Evolutionary conservation across 2,888 invertebrate species (phyloP).

Genomic region (Agrotis segetum): DNA sequence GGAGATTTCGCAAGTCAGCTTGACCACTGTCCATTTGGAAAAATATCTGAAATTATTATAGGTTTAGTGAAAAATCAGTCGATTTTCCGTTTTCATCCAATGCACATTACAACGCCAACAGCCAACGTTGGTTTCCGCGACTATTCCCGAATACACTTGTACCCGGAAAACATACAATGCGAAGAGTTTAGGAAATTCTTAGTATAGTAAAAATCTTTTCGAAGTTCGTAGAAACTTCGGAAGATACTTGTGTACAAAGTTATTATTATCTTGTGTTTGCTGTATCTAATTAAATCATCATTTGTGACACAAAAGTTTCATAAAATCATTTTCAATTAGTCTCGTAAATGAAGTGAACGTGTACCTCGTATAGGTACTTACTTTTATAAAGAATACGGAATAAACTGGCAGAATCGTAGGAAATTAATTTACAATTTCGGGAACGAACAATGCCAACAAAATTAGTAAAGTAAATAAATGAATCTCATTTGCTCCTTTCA

Average conservation of each 20-base stretch:
- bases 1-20: conserved; percentile 71
- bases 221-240: conserved; percentile 12
- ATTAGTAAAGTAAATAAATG: not conserved
- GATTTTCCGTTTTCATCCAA: conserved; percentile 4
- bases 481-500: not conserved
- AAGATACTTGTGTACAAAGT: not conserved
- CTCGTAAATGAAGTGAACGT: not conserved
- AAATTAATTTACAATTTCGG: too few relatives aligned
- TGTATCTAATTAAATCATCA: not conserved
- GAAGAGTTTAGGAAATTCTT: conserved; percentile 3
- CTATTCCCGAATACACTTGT: conserved; percentile 71
- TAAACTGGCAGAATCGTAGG: not conserved
- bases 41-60: conserved; percentile 34
- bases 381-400: not conserved
- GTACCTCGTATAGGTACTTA: not conserved
- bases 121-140: conserved; percentile 67
- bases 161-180: conserved; percentile 68
- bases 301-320: not conserved
- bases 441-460: not conserved
- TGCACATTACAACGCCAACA: conserved; percentile 37
- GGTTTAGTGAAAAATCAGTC: not conserved
- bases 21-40: conserved; percentile 78
- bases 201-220: not conserved
- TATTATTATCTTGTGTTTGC: not conserved
- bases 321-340: not conserved